Percentiles rank a stretch among this genome's conserved stretches.
These are phyloP conservation scores for Neoniphon sammara DNA, from an alignment of 2,797 vertebrate genomes.

Conservation along the genomic window DNA sequence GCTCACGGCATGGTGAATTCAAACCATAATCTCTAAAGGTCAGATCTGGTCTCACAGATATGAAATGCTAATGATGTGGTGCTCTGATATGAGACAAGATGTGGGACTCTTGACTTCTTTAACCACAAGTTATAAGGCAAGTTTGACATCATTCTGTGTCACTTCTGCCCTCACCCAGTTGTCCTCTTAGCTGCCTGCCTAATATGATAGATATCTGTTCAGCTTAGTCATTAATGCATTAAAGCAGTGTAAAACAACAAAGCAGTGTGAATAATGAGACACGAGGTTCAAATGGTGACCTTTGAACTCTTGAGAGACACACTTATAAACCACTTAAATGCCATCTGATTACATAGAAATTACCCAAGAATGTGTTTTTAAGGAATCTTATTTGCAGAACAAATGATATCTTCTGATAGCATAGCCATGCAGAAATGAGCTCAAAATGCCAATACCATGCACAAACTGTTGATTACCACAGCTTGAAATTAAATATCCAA, in stretches of 20 bases:
- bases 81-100: constrained; percentile 1
- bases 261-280: constrained; percentile 38
- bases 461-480: neutral
- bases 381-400: constrained; percentile 8
- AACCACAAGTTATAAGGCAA: neutral
- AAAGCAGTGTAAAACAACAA: constrained; percentile 15
- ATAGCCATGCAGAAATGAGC: constrained; percentile 6
- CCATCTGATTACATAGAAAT: constrained; percentile 7
- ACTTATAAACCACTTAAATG: constrained; percentile 5
- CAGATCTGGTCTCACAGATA: neutral
- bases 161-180: neutral
- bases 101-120: constrained; percentile 10
- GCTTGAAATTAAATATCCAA: neutral
- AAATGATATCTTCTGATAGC: neutral
- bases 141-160: neutral
- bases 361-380: neutral
- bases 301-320: constrained; percentile 18
- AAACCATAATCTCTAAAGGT: constrained; percentile 13
- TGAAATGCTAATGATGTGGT: constrained; percentile 10
- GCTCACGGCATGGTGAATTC: neutral
- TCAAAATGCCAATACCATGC: neutral
- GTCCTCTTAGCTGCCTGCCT: neutral
- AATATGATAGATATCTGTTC: constrained; percentile 3
- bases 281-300: constrained; percentile 26
- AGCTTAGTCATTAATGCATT: constrained; percentile 11